Evolutionary conservation across 2,113 vertebrate genomes (phyloP).

Genomic region (Corythornis cristatus): DNA sequence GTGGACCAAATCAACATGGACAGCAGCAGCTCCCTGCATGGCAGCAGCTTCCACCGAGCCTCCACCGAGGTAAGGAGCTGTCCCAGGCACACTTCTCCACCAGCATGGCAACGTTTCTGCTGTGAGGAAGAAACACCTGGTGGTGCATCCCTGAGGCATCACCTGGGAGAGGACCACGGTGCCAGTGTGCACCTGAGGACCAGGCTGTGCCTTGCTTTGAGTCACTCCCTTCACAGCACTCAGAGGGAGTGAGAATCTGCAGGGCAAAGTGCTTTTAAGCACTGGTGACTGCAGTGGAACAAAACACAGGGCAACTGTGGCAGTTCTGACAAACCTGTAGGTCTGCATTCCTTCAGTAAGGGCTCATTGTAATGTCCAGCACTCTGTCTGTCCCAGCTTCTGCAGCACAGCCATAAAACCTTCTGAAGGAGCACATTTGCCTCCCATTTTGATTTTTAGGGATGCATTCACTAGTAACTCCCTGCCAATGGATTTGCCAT

Average conservation of each 20-base stretch:
- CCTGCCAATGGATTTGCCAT: background rate
- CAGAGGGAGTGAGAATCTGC: background rate
- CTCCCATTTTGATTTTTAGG: background rate
- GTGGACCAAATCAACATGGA: conserved; percentile 83
- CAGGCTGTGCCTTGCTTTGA: background rate
- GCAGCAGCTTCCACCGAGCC: conserved; percentile 81
- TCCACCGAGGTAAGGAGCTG: conserved; percentile 76
- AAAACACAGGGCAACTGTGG: background rate
- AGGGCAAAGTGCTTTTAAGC: background rate
- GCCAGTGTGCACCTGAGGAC: background rate
- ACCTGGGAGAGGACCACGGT: background rate
- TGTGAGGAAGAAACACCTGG: background rate
- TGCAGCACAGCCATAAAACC: background rate
- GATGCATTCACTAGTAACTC: background rate
- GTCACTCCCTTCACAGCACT: background rate
- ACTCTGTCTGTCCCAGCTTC: background rate
- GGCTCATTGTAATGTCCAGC: background rate
- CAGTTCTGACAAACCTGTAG: background rate
- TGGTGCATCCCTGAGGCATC: background rate
- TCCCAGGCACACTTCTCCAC: background rate
- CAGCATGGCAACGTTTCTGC: too few species aligned
- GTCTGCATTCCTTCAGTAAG: background rate
- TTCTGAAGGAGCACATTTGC: background rate
- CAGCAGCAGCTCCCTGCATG: conserved; percentile 81
- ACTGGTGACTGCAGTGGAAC: background rate